A percentile compares a stretch with the other conserved stretches of the same genome.
These are phyloP conservation scores for Lynx canadensis DNA, from an alignment of 2,113 vertebrate genomes.

Conservation along the genomic window DNA sequence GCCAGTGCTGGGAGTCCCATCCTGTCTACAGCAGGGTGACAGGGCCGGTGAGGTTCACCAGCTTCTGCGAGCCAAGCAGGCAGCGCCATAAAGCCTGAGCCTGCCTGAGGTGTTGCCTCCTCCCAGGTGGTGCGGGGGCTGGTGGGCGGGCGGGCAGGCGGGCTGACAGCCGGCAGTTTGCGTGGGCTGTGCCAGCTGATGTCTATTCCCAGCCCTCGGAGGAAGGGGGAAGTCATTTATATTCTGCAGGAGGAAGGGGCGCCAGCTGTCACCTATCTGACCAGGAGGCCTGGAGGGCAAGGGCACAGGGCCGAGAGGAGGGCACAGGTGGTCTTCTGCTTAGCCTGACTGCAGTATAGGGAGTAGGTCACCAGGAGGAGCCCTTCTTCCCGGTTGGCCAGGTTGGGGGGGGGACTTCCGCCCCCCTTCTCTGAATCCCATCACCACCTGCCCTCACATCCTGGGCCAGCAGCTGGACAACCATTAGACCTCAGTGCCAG, in stretches of 20 bases:
- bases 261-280: slow-evolving; percentile 68
- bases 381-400: slow-evolving; percentile 3
- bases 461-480: slow-evolving; percentile 71
- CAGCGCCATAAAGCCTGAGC: background rate
- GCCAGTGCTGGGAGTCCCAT: background rate
- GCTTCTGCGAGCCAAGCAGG: slow-evolving; percentile 25
- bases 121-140: slow-evolving; percentile 79
- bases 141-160: slow-evolving; percentile 60
- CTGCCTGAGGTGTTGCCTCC: slow-evolving; percentile 73
- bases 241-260: slow-evolving; percentile 67
- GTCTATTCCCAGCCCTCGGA: slow-evolving; percentile 80
- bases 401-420: background rate
- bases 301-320: background rate
- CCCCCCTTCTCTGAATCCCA: background rate
- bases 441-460: slow-evolving; percentile 66
- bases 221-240: slow-evolving; percentile 76
- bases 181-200: slow-evolving; percentile 81
- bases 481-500: slow-evolving; percentile 51
- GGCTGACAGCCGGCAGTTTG: slow-evolving; percentile 80
- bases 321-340: background rate
- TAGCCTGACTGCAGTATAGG: background rate
- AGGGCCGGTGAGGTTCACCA: background rate
- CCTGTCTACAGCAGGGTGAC: background rate
- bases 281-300: slow-evolving; percentile 9
- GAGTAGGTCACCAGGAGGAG: slow-evolving; percentile 38